Conservation (phyloP, 1,140 invertebrate genomes). For the Sarcophaga bullata region DNA sequence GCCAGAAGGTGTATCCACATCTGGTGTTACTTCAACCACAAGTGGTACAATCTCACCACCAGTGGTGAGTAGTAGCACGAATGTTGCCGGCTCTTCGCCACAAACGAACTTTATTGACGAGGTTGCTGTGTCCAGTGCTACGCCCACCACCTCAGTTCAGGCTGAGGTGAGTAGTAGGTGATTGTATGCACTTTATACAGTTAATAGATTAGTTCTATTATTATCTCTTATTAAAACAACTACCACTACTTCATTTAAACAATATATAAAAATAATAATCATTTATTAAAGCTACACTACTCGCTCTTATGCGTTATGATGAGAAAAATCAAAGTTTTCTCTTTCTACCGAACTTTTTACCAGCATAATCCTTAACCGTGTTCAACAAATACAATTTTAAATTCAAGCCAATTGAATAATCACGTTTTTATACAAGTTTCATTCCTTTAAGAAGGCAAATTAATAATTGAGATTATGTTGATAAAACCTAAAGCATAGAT, state of each 20-base stretch:
- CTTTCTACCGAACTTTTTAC: neutral
- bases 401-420: neutral
- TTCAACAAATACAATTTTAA: neutral
- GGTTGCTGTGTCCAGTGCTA: conserved; percentile 45
- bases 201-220: conserved; percentile 14
- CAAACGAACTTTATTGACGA: conserved; percentile 42
- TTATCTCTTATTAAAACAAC: neutral
- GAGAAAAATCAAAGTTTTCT: neutral
- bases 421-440: too few species aligned
- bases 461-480: neutral
- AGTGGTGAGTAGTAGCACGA: conserved; percentile 63
- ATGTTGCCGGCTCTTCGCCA: conserved; percentile 42
- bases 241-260: neutral
- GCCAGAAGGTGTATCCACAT: conserved; percentile 51
- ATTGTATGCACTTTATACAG: conserved; percentile 17
- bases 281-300: neutral
- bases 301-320: neutral
- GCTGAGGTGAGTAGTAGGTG: conserved; percentile 43
- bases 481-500: neutral
- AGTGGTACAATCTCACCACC: conserved; percentile 60
- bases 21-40: conserved; percentile 60
- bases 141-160: conserved; percentile 40
- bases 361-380: neutral
- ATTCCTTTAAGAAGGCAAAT: too few species aligned
- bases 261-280: neutral